Evolutionary conservation across 2,888 invertebrate species (phyloP).

Genomic region (Watsonalla cultraria): DNA sequence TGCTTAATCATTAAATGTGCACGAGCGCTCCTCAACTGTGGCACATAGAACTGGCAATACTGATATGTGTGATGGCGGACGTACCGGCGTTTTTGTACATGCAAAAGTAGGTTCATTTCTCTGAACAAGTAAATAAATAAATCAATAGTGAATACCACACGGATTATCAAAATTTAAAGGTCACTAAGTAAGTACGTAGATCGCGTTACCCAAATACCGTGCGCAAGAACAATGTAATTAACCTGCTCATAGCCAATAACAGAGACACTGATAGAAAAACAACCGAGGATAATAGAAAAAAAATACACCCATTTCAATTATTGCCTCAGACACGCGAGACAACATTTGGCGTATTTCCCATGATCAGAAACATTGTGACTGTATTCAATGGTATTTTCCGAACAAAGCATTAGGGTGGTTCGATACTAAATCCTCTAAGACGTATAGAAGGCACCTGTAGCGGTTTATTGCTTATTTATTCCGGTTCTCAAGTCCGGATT

Average conservation of each 20-base stretch:
- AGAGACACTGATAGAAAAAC: slow-evolving; percentile 39
- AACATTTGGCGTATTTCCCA: slow-evolving; percentile 63
- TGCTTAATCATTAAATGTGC: too few relatives aligned
- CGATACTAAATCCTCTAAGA: slow-evolving; percentile 34
- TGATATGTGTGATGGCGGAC: too few relatives aligned
- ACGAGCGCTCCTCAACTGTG: too few relatives aligned
- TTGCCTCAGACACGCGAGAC: slow-evolving; percentile 57
- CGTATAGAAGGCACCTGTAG: slow-evolving; percentile 64
- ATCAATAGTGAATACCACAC: too few relatives aligned
- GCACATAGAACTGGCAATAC: too few relatives aligned
- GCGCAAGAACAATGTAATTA: slow-evolving; percentile 34
- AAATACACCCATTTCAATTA: slow-evolving; percentile 57
- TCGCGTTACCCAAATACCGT: slow-evolving; percentile 18
- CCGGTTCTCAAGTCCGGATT: slow-evolving; percentile 71
- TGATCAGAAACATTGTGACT: slow-evolving; percentile 29
- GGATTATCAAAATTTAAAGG: too few relatives aligned
- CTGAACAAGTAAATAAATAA: too few relatives aligned
- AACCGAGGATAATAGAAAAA: slow-evolving; percentile 46
- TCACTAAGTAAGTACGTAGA: too few relatives aligned
- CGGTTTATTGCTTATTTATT: slow-evolving; percentile 76
- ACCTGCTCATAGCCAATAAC: slow-evolving; percentile 43
- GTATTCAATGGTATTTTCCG: slow-evolving; percentile 6
- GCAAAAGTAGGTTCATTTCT: too few relatives aligned
- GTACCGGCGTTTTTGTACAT: too few relatives aligned
- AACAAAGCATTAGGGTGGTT: slow-evolving; percentile 16